Base-by-base conservation (phyloP, 1,140 invertebrate species). In the Drosophila tani region DNA sequence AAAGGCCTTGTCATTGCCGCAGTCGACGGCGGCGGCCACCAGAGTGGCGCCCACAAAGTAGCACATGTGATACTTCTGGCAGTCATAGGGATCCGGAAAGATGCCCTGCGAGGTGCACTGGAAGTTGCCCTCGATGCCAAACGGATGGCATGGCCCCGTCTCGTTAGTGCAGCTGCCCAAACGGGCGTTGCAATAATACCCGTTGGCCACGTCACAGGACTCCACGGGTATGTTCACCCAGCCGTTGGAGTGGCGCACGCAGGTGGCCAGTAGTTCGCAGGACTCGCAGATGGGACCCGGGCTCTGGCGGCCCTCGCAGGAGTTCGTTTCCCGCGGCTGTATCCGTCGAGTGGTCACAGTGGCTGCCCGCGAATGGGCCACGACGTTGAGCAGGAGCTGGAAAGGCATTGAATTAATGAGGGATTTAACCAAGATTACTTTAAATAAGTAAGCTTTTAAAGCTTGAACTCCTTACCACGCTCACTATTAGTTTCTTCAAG, bases 51-150 rank as follows among this genome's bases (percentile, higher is more conserved):
- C 90, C n/a, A 85, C 82, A 65, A 84, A 83, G 21, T 90, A 85
- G 59, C 93, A 93, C 75, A 93, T 92, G 62, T 93, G 92, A 59
- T 93, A 93, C 56, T 90, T 86, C 58, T 93, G 91, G 57, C 93
- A 93, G 40, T 93, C 86, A 12, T 92, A 93, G 4, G 93, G 91
- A 79, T 93, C 92, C 2, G 93, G 93, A 32, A 92, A 93, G n/a
- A 93, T 82, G 41, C 93, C 93, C 32, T 92, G 81, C 14, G 92
- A 91, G 19, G 91, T 92, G 65, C 92, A 93, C 38, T 88, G 87
- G 11, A 93, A 93, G 65, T 92, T 92, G 40, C 82, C 91, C 35
- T 91, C 90, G 29, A 82, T 81, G 6, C 91, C 91, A 55, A 93
- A 86, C 0, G 92, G 92, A 76, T 93, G 90, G 40, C 92, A 93